phyloP scores from a whole-genome alignment of 1,140 invertebrate genomes.

The Drosophila ambigua region DNA sequence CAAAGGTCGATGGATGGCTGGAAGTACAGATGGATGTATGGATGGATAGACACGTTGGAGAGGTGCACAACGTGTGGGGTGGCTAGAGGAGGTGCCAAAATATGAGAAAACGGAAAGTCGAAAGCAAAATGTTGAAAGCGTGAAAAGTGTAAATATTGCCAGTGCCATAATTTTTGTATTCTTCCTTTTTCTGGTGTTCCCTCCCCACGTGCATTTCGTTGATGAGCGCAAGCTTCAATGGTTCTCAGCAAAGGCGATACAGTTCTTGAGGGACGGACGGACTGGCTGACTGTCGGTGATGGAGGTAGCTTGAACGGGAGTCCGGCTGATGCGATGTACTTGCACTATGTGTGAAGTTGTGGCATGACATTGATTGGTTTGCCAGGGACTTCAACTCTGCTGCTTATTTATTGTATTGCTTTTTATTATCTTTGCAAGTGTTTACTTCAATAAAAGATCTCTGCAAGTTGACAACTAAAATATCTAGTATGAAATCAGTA shows the following conservation, averaged over 20 bases:
- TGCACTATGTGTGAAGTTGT: background rate
- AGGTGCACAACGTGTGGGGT: background rate
- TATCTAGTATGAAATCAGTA: too few species aligned
- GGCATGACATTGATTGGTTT: too few species aligned
- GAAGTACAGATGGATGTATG: constrained; percentile 4
- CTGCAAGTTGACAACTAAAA: too few species aligned
- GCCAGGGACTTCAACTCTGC: too few species aligned
- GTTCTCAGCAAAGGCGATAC: constrained; percentile 22
- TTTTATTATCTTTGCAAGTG: too few species aligned
- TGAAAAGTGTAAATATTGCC: constrained; percentile 75
- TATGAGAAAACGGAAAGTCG: constrained; percentile 55
- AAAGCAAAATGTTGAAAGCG: constrained; percentile 55
- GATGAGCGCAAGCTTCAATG: constrained; percentile 68
- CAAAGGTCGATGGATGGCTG: constrained; percentile 29
- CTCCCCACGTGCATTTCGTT: constrained; percentile 53
- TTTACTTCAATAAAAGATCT: too few species aligned
- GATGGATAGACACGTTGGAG: constrained; percentile 7
- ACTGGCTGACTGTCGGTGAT: constrained; percentile 17
- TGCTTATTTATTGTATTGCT: too few species aligned
- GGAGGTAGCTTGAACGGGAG: constrained; percentile 14
- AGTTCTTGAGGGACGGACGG: constrained; percentile 39
- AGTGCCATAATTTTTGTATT: constrained; percentile 65
- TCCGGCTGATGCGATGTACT: background rate
- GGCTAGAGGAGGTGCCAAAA: constrained; percentile 38
- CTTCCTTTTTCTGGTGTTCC: constrained; percentile 20